phyloP scores from a whole-genome alignment of 1,140 invertebrate genomes.

The Matsumurasca onukii region DNA sequence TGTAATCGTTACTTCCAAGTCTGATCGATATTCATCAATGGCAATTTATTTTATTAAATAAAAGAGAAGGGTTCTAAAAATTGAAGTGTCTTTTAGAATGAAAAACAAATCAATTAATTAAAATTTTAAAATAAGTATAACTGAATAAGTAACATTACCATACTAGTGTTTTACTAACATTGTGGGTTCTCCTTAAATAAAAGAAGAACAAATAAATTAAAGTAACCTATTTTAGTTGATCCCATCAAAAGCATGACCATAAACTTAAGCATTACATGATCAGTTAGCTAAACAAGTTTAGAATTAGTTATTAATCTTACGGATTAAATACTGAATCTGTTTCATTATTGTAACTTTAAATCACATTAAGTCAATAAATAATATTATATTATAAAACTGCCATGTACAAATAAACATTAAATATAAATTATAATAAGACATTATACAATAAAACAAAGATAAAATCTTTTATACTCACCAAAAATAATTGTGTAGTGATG shows the following conservation, averaged over 20 bases:
- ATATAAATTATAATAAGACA: constrained; percentile 3
- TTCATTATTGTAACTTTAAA: background rate
- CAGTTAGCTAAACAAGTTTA: background rate
- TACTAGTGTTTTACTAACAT: too few species aligned
- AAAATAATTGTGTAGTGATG: constrained; percentile 14
- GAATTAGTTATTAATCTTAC: constrained; percentile 9
- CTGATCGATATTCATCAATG: too few species aligned
- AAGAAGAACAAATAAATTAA: background rate
- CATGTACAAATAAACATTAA: constrained; percentile 11
- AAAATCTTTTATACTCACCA: constrained; percentile 11
- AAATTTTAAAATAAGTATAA: background rate
- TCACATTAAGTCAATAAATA: constrained; percentile 3
- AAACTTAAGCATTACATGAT: background rate
- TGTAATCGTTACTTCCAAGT: too few species aligned
- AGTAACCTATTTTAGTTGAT: background rate
- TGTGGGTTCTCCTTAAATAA: background rate
- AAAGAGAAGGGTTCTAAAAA: too few species aligned
- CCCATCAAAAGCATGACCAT: background rate
- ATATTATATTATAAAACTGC: constrained; percentile 9
- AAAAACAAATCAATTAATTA: too few species aligned
- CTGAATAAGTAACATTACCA: background rate
- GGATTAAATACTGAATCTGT: background rate
- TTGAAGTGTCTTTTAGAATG: too few species aligned
- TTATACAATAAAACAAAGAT: constrained; percentile 22
- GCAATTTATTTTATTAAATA: too few species aligned